Conservation (phyloP, 2,797 vertebrate species). For the Acanthiza pusilla region DNA sequence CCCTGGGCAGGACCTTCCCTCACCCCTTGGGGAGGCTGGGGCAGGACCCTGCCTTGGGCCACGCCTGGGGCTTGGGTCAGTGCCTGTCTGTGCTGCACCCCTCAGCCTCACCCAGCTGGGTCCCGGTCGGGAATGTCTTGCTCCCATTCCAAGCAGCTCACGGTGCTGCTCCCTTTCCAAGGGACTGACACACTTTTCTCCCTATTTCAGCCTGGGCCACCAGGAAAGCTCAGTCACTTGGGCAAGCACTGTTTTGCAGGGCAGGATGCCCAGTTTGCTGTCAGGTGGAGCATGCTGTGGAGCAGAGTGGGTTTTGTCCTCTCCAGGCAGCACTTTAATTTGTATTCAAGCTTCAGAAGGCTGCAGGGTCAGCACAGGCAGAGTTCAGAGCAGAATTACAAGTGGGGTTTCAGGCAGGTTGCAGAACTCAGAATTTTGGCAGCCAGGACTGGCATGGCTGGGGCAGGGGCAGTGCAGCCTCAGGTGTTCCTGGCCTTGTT, state of each 20-base stretch:
- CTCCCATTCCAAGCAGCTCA: rapidly evolving
- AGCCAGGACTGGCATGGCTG: rapidly evolving
- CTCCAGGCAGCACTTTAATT: background rate
- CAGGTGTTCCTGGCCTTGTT: background rate
- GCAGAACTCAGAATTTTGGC: background rate
- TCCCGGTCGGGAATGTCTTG: rapidly evolving
- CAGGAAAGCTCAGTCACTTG: background rate
- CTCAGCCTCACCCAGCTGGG: no score
- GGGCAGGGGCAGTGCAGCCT: background rate
- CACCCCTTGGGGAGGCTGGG: background rate
- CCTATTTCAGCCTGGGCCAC: background rate
- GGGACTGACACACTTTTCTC: rapidly evolving
- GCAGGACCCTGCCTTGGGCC: no score
- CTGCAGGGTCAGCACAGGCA: background rate
- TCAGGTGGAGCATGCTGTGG: background rate
- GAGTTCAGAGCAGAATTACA: background rate
- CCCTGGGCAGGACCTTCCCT: background rate
- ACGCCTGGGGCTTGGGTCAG: background rate
- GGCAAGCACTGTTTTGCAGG: background rate
- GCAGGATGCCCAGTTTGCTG: background rate
- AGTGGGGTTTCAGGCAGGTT: background rate
- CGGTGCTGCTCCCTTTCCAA: background rate
- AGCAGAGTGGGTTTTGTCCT: background rate
- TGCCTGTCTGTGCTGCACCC: rapidly evolving
- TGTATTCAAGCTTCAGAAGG: background rate